phyloP scores from a whole-genome alignment of 2,888 invertebrate species.

The Epinotia demarniana region DNA sequence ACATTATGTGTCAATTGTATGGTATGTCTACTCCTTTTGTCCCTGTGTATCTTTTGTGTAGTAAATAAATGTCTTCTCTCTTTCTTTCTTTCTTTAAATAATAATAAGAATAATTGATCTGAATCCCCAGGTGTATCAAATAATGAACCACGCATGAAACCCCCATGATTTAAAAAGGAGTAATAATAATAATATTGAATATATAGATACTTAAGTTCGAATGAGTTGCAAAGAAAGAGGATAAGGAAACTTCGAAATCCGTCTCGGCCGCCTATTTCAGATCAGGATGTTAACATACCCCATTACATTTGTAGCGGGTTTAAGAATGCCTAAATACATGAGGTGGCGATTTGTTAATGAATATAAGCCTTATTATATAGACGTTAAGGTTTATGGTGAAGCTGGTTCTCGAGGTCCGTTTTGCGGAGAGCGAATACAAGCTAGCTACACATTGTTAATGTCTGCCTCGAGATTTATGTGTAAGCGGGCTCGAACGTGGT shows the following conservation, averaged over 20 bases:
- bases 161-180: too few relatives aligned
- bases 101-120: too few relatives aligned
- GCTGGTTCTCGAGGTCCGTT: constrained; percentile 13
- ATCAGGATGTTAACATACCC: constrained; percentile 45
- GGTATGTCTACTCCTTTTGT: too few relatives aligned
- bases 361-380: constrained; percentile 31
- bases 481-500: constrained; percentile 48
- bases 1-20: too few relatives aligned
- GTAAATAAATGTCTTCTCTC: too few relatives aligned
- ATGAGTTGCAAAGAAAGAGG: background rate
- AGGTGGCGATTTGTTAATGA: constrained; percentile 41
- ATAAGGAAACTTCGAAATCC: background rate
- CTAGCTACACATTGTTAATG: constrained; percentile 62
- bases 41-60: too few relatives aligned
- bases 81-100: too few relatives aligned
- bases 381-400: constrained; percentile 36
- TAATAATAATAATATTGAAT: too few relatives aligned
- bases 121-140: too few relatives aligned
- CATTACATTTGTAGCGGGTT: constrained; percentile 55
- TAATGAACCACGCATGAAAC: background rate
- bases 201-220: background rate
- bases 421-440: constrained; percentile 49
- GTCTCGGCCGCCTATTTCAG: constrained; percentile 14
- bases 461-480: constrained; percentile 60
- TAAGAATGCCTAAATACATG: constrained; percentile 46